Conservation (phyloP, 30 jellyfish, hydroid and myxozoan genomes). For the Haliclystus octoradiatus region DNA sequence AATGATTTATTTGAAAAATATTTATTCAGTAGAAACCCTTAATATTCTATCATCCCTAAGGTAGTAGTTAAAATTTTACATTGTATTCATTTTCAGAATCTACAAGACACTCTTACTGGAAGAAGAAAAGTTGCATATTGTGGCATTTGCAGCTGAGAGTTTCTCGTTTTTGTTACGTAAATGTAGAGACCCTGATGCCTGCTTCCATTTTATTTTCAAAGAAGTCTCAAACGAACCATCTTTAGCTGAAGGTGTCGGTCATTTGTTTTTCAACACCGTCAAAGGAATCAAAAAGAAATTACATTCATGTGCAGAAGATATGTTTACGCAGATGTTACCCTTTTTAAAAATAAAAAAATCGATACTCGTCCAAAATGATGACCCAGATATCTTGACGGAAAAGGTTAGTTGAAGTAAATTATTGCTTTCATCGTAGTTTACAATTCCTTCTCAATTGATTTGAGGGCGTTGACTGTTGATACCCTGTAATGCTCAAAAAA, state of each 20-base stretch:
- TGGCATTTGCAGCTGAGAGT: slow-evolving; percentile 72
- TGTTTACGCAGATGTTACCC: too few relatives aligned
- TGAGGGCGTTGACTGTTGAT: too few relatives aligned
- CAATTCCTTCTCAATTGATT: too few relatives aligned
- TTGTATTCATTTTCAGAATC: slow-evolving; percentile 12
- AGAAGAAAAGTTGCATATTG: slow-evolving; percentile 46
- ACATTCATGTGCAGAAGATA: slow-evolving; percentile 40
- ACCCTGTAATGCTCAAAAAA: too few relatives aligned
- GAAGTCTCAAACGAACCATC: slow-evolving; percentile 18
- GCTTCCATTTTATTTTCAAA: slow-evolving; percentile 9
- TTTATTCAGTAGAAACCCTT: too few relatives aligned
- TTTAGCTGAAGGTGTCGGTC: slow-evolving; percentile 54
- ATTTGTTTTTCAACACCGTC: slow-evolving; percentile 45
- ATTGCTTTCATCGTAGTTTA: too few relatives aligned
- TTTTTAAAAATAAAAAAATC: too few relatives aligned
- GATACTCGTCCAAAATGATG: too few relatives aligned
- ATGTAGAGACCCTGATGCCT: slow-evolving; percentile 16
- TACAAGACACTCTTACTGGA: slow-evolving; percentile 33
- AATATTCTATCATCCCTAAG: not conserved
- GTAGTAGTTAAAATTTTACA: not conserved
- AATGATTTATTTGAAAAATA: too few relatives aligned
- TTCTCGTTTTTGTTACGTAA: slow-evolving; percentile 60
- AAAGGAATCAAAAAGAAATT: slow-evolving; percentile 45
- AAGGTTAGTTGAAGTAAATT: too few relatives aligned
- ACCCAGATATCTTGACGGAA: too few relatives aligned